Evolutionary conservation across 2,113 vertebrate genomes (phyloP).

Genomic region (Willisornis vidua): DNA sequence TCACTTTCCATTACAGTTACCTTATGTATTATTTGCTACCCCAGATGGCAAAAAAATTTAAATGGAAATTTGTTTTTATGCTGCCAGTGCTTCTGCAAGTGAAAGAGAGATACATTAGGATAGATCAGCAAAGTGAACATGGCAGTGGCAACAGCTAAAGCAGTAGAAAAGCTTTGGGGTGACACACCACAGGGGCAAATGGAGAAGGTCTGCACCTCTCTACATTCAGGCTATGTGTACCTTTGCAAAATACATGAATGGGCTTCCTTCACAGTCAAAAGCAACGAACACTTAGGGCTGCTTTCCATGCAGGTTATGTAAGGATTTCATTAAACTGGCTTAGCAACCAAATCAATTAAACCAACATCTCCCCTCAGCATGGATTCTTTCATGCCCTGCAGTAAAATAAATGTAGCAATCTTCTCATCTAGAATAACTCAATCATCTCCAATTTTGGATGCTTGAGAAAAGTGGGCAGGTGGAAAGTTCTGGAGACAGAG

Average conservation of each 20-base stretch:
- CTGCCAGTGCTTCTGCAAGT: background rate
- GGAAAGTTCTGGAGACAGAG: background rate
- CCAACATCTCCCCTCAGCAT: background rate
- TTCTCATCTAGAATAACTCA: background rate
- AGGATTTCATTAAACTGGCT: background rate
- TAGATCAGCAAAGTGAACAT: background rate
- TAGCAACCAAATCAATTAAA: background rate
- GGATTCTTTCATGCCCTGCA: background rate
- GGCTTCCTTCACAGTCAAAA: background rate
- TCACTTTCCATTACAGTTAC: slow-evolving; percentile 1
- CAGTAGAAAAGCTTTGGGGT: background rate
- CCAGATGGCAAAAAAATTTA: slow-evolving; percentile 5
- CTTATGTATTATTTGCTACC: slow-evolving; percentile 44
- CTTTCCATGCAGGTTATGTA: background rate
- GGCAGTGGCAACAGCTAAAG: background rate
- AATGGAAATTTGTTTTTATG: background rate
- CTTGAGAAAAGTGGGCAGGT: background rate
- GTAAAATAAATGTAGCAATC: background rate
- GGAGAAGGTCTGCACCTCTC: background rate
- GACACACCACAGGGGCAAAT: background rate
- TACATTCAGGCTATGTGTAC: background rate
- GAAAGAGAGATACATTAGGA: background rate
- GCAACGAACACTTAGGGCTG: background rate
- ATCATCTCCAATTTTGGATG: background rate
- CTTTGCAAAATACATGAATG: background rate